Percentiles rank a stretch among this genome's conserved stretches.
Evolutionary conservation across 2,113 vertebrate species (phyloP).

Genomic region (Ictalurus punctatus): DNA sequence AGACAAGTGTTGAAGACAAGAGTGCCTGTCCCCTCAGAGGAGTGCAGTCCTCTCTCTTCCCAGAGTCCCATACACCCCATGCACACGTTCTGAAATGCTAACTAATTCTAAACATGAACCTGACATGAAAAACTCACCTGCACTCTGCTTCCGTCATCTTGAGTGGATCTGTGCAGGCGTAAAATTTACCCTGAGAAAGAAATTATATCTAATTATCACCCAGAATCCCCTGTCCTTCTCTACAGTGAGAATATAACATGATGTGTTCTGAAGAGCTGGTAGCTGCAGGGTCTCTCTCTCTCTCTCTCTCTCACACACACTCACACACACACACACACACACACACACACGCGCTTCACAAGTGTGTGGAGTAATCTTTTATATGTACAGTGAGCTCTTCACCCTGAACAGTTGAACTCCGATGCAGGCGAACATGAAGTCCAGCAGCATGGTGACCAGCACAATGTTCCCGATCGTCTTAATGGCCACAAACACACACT

Average conservation of each 20-base stretch:
- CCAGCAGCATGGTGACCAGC: conserved; percentile 86
- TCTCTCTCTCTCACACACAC: background rate
- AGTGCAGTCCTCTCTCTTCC: background rate
- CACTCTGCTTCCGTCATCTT: conserved; percentile 84
- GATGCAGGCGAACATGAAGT: conserved; percentile 95
- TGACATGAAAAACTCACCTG: conserved; percentile 70
- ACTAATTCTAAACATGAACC: background rate
- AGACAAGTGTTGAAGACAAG: background rate
- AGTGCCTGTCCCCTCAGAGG: too few species aligned
- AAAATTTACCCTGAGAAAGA: conserved; percentile 83
- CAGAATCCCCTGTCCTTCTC: background rate
- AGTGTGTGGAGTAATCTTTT: background rate
- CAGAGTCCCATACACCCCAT: background rate
- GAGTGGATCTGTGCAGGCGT: conserved; percentile 82
- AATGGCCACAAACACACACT: conserved; percentile 92
- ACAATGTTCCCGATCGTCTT: conserved; percentile 95
- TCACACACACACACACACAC: conserved; percentile 10
- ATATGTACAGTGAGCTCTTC: conserved; percentile 30
- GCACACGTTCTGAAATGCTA: background rate
- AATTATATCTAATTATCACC: background rate
- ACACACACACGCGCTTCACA: background rate
- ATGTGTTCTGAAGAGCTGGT: background rate
- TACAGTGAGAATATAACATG: background rate
- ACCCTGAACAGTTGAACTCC: conserved; percentile 97
- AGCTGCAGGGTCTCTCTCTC: background rate